A percentile compares a stretch with the other conserved stretches of the same genome.
phyloP scores from a whole-genome alignment of 2,888 invertebrate genomes.

The Crematogaster levior region DNA sequence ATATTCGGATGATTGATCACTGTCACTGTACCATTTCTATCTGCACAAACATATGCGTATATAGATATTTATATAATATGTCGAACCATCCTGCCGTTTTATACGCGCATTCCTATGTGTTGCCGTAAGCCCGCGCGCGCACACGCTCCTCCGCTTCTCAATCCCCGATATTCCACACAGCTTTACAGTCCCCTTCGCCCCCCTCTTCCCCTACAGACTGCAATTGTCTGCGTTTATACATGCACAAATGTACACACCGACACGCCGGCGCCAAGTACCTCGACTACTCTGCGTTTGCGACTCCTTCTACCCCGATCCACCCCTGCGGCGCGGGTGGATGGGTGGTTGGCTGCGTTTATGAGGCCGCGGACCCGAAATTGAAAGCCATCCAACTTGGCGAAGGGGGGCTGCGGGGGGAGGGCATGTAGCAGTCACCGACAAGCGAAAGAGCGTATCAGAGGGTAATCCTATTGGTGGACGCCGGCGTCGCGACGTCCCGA shows the following conservation, averaged over 20 bases:
- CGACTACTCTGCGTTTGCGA: constrained; percentile 4
- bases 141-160: constrained; percentile 51
- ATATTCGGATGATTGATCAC: constrained; percentile 28
- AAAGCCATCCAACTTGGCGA: constrained; percentile 74
- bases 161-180: constrained; percentile 36
- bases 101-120: constrained; percentile 33
- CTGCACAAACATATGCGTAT: background rate
- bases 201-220: background rate
- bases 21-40: background rate
- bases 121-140: background rate
- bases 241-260: background rate
- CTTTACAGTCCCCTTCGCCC: too few relatives aligned
- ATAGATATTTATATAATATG: background rate
- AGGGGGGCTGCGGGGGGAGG: constrained; percentile 62
- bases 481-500: constrained; percentile 83
- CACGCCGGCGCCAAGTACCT: background rate
- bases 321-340: constrained; percentile 61
- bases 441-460: constrained; percentile 85
- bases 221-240: constrained; percentile 25
- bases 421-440: constrained; percentile 82
- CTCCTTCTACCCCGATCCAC: background rate
- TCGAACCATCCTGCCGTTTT: background rate
- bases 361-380: constrained; percentile 77
- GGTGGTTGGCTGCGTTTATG: constrained; percentile 75
- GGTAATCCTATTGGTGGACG: constrained; percentile 86